phyloP scores from a whole-genome alignment of 2,888 invertebrate genomes.

The Drosophila cognata region DNA sequence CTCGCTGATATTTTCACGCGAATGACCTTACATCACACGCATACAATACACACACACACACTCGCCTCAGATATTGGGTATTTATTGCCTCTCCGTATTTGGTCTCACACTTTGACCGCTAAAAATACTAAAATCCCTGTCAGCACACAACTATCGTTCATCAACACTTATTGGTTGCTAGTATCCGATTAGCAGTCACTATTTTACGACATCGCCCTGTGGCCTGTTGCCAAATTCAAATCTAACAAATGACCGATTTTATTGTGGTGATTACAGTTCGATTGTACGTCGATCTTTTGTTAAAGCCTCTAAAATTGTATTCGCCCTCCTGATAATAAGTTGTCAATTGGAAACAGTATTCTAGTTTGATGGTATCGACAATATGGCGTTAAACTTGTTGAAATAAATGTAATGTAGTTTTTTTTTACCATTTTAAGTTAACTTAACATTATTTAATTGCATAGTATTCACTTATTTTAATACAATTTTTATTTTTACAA shows the following conservation, averaged over 20 bases:
- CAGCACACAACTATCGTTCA: slow-evolving; percentile 21
- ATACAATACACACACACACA: slow-evolving; percentile 70
- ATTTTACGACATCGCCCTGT: background rate
- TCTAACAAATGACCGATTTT: background rate
- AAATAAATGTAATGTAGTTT: background rate
- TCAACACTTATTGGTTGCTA: slow-evolving; percentile 22
- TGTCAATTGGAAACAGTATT: background rate
- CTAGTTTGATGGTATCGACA: background rate
- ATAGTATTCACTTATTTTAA: background rate
- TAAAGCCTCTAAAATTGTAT: background rate
- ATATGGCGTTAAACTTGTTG: background rate
- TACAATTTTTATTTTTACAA: background rate
- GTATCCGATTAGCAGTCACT: background rate
- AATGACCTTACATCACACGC: slow-evolving; percentile 81
- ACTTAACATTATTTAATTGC: background rate
- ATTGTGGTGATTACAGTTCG: background rate
- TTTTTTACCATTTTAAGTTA: background rate
- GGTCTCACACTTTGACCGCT: slow-evolving; percentile 39
- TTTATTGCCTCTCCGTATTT: slow-evolving; percentile 25
- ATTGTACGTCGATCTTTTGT: background rate
- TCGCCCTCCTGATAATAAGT: background rate
- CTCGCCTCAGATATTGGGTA: slow-evolving; percentile 18
- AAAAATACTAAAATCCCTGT: slow-evolving; percentile 36
- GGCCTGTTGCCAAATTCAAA: background rate
- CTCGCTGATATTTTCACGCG: slow-evolving; percentile 82